Evolutionary conservation across 1,140 invertebrate species (phyloP).

Genomic region (Penaeus chinensis): DNA sequence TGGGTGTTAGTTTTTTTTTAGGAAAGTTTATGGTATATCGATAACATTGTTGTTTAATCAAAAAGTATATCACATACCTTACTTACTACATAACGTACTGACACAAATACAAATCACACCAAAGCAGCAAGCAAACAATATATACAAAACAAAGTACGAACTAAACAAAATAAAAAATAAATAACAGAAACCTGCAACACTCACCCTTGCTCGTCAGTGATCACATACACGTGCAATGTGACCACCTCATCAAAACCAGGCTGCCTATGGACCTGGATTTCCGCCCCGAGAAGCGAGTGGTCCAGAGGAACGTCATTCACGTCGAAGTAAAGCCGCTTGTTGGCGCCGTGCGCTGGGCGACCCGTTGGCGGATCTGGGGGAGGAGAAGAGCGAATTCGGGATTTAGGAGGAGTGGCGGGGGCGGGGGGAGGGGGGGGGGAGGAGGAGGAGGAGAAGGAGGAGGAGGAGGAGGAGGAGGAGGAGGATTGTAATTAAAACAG

Average conservation of each 20-base stretch:
- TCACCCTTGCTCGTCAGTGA: conserved; percentile 48
- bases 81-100: neutral
- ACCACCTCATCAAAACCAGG: conserved; percentile 58
- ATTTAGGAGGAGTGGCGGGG: neutral
- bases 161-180: too few relatives aligned
- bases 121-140: neutral
- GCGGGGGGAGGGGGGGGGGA: neutral
- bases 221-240: conserved; percentile 45
- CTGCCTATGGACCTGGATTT: conserved; percentile 84
- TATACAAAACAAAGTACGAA: too few relatives aligned
- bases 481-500: too few relatives aligned
- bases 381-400: neutral
- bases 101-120: neutral
- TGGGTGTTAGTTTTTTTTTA: too few relatives aligned
- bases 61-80: neutral
- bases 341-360: conserved; percentile 75
- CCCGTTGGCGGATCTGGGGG: conserved; percentile 61
- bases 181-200: neutral
- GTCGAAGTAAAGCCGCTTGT: conserved; percentile 86
- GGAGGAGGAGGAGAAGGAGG: neutral
- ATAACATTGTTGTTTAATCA: too few relatives aligned
- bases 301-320: conserved; percentile 83
- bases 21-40: too few relatives aligned
- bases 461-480: conserved; percentile 10
- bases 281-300: conserved; percentile 84